Conservation (phyloP, 2,888 invertebrate species). For the Leptopilina myrica region DNA sequence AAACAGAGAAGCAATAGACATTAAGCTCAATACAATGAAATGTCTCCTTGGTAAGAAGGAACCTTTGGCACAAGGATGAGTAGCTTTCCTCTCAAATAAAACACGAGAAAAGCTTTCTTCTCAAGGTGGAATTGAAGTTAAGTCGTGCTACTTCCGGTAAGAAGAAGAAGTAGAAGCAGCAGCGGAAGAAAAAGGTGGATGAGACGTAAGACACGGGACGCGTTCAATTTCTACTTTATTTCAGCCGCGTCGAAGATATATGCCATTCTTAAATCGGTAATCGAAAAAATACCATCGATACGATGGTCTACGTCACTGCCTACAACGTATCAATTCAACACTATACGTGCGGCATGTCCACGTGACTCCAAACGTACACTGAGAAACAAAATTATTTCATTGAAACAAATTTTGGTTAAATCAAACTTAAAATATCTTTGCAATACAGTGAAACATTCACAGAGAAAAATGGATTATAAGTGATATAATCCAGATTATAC, state of each 20-base stretch:
- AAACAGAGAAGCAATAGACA: constrained; percentile 15
- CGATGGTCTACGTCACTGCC: neutral
- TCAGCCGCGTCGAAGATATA: constrained; percentile 25
- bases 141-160: constrained; percentile 20
- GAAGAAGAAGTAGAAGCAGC: neutral
- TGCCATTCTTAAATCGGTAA: constrained; percentile 32
- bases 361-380: neutral
- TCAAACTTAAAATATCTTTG: too few species aligned
- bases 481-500: too few species aligned
- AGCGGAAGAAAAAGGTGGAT: neutral
- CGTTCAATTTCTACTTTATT: constrained; percentile 38
- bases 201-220: constrained; percentile 22
- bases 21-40: constrained; percentile 30
- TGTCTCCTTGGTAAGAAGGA: constrained; percentile 1
- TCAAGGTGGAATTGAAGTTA: constrained; percentile 30
- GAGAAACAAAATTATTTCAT: too few species aligned
- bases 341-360: constrained; percentile 54
- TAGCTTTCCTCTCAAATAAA: constrained; percentile 28
- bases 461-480: too few species aligned
- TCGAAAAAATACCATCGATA: constrained; percentile 18
- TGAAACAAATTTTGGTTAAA: too few species aligned
- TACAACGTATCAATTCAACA: constrained; percentile 56
- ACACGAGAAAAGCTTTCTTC: constrained; percentile 27
- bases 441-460: too few species aligned
- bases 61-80: constrained; percentile 4